Evolutionary conservation across 2,888 invertebrate genomes (phyloP).

Genomic region (Oscheius sp.): DNA sequence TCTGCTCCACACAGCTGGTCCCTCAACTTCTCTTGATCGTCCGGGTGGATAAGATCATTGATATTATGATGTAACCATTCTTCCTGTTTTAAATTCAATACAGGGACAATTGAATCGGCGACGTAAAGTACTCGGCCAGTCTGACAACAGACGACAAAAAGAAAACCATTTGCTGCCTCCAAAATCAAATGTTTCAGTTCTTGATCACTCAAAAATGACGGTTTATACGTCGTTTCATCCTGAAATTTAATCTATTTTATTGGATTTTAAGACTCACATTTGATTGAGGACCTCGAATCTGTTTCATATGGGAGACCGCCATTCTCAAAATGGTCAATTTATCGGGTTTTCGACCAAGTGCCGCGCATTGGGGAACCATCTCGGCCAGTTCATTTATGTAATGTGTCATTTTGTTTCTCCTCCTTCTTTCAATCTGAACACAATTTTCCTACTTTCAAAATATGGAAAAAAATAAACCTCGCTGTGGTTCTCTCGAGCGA

Average conservation of each 20-base stretch:
- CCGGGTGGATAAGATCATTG: conserved; percentile 95
- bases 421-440: conserved; percentile 88
- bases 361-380: conserved; percentile 95
- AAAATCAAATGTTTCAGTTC: conserved; percentile 97
- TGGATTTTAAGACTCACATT: conserved; percentile 80
- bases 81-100: conserved; percentile 91
- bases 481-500: conserved; percentile 71
- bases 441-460: too few relatives aligned
- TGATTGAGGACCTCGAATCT: conserved; percentile 76
- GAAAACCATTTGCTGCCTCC: conserved; percentile 98
- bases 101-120: conserved; percentile 96
- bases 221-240: conserved; percentile 88
- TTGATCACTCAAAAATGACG: conserved; percentile 97
- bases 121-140: conserved; percentile 96
- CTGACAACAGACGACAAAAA: conserved; percentile 95
- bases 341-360: conserved; percentile 96
- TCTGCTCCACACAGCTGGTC: conserved; percentile 97
- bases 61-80: conserved; percentile 97
- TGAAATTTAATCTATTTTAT: conserved; percentile 1
- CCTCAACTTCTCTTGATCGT: conserved; percentile 92
- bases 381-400: conserved; percentile 99
- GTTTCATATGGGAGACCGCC: conserved; percentile 99
- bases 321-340: conserved; percentile 97
- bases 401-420: conserved; percentile 99
- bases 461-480: conserved; percentile 46